These are phyloP conservation scores for Diaphora mendica DNA, from an alignment of 2,888 invertebrate genomes.

Conservation along the genomic window DNA sequence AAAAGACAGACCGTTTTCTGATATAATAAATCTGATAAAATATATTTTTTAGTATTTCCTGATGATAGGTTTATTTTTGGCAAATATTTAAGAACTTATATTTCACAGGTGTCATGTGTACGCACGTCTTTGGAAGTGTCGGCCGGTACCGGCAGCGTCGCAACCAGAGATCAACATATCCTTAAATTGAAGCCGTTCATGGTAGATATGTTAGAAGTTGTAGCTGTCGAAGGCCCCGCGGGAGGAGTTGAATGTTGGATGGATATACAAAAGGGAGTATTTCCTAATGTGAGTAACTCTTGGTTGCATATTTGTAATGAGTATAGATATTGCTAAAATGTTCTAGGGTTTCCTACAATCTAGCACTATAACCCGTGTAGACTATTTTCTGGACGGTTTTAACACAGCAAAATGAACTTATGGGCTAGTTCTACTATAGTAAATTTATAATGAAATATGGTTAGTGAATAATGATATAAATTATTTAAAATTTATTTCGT, in stretches of 20 bases:
- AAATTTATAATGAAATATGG: too few species aligned
- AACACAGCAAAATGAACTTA: too few species aligned
- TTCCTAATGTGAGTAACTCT: constrained; percentile 86
- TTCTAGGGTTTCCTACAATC: background rate
- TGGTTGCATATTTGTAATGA: background rate
- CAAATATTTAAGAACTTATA: background rate
- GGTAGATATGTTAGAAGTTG: constrained; percentile 90
- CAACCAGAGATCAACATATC: constrained; percentile 67
- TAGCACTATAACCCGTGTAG: too few species aligned
- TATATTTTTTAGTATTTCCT: background rate
- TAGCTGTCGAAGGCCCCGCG: constrained; percentile 88
- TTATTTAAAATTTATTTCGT: too few species aligned
- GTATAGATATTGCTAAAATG: background rate
- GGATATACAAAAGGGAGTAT: constrained; percentile 90
- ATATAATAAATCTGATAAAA: too few species aligned
- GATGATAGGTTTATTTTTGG: background rate
- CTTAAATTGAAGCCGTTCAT: constrained; percentile 88
- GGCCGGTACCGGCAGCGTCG: constrained; percentile 60
- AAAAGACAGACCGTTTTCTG: background rate
- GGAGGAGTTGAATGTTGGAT: constrained; percentile 92
- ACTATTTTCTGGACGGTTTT: too few species aligned
- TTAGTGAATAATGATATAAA: too few species aligned
- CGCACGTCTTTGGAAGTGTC: constrained; percentile 76
- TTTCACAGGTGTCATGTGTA: constrained; percentile 76
- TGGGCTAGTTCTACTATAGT: too few species aligned